Percentiles rank a stretch among this genome's conserved stretches.
Evolutionary conservation across 1,140 invertebrate species (phyloP).

Genomic region (Bombus sylvicola): DNA sequence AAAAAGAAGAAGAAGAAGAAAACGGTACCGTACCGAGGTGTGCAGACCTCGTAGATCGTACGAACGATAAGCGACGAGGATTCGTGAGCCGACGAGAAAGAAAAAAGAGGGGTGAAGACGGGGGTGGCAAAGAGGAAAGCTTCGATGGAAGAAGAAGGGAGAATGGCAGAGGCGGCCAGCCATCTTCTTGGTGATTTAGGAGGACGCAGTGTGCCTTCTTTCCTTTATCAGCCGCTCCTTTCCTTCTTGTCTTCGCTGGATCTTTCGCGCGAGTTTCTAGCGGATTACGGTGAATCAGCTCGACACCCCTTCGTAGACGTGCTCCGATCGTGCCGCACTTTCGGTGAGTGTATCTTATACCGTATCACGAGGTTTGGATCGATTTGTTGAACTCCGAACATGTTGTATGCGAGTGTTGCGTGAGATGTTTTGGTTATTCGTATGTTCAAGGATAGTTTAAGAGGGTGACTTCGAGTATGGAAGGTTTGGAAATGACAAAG

Average conservation of each 20-base stretch:
- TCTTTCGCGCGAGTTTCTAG: conserved; percentile 52
- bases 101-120: conserved; percentile 5
- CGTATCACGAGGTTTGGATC: background rate
- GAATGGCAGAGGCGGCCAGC: conserved; percentile 33
- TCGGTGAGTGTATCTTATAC: background rate
- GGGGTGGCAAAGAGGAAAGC: conserved; percentile 21
- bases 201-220: conserved; percentile 36
- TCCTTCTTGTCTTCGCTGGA: conserved; percentile 13
- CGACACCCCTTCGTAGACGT: conserved; percentile 18
- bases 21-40: conserved; percentile 63
- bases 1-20: conserved; percentile 43
- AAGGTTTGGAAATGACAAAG: background rate
- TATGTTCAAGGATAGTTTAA: background rate
- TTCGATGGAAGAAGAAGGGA: conserved; percentile 32
- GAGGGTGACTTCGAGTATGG: background rate
- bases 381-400: background rate
- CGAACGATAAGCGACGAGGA: conserved; percentile 53
- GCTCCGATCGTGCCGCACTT: background rate
- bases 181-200: conserved; percentile 62
- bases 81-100: conserved; percentile 50
- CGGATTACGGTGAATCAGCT: conserved; percentile 48
- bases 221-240: conserved; percentile 36
- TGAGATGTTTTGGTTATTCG: background rate
- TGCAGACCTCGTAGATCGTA: conserved; percentile 59
- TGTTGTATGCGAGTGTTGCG: background rate